Conservation (phyloP, 2,113 vertebrate genomes). For the Carollia perspicillata region DNA sequence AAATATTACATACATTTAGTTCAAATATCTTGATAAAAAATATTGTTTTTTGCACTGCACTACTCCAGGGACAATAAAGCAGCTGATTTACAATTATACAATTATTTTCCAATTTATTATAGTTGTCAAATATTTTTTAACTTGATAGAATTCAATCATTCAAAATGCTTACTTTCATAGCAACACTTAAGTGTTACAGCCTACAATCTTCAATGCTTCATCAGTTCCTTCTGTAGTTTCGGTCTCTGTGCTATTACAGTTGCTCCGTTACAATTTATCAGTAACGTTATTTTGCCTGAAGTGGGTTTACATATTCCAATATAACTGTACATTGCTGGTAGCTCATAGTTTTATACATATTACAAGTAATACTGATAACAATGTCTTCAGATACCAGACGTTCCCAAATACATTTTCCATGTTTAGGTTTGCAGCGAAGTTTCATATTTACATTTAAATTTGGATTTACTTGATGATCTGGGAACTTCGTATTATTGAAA, state of each 20-base stretch:
- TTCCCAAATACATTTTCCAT: neutral
- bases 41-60: neutral
- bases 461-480: neutral
- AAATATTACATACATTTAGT: neutral
- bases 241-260: constrained; percentile 46
- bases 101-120: neutral
- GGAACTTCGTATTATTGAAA: neutral
- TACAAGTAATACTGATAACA: neutral
- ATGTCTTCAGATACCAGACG: neutral
- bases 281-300: neutral
- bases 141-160: constrained; percentile 19
- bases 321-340: neutral
- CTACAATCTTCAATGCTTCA: constrained; percentile 76
- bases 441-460: neutral
- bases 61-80: neutral
- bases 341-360: neutral
- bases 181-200: constrained; percentile 65
- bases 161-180: constrained; percentile 76
- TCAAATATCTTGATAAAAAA: neutral
- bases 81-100: neutral
- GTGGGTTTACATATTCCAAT: neutral
- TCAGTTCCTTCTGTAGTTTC: constrained; percentile 74
- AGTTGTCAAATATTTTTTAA: neutral
- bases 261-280: neutral
- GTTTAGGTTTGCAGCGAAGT: neutral